These are phyloP conservation scores for Oreocharis arfaki DNA, from an alignment of 2,113 vertebrate species.

Conservation along the genomic window DNA sequence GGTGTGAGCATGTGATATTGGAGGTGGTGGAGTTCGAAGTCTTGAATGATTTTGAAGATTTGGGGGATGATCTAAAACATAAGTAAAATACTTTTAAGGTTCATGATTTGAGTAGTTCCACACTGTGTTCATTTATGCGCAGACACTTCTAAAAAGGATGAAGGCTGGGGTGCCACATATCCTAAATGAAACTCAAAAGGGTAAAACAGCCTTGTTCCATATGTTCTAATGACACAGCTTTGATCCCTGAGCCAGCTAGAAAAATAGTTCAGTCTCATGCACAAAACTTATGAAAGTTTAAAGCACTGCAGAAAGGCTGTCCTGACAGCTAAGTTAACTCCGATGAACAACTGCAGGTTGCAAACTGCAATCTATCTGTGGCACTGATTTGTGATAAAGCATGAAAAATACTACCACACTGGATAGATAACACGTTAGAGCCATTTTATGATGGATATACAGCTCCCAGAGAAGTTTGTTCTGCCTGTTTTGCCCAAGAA, in stretches of 20 bases:
- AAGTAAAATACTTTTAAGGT: neutral
- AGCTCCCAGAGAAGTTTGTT: conserved; percentile 16
- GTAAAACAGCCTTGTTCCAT: neutral
- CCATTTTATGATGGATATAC: neutral
- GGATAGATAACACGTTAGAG: neutral
- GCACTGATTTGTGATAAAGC: conserved; percentile 10
- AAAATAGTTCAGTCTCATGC: neutral
- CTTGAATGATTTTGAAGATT: conserved; percentile 90
- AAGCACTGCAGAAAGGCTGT: neutral
- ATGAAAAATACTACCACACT: conserved; percentile 18
- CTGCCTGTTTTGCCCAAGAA: neutral
- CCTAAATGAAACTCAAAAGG: neutral
- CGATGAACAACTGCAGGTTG: neutral
- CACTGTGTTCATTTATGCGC: neutral
- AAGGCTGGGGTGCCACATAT: neutral
- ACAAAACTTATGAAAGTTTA: neutral
- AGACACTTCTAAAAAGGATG: neutral
- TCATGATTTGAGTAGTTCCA: neutral
- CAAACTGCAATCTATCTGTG: neutral
- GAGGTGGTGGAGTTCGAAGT: conserved; percentile 89
- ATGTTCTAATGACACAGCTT: neutral
- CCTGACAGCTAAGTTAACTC: conserved; percentile 15
- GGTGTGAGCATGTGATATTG: conserved; percentile 88
- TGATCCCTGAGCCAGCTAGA: neutral
- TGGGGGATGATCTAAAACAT: conserved; percentile 76